Percentiles rank a stretch among this genome's conserved stretches.
Conservation (phyloP, 2,888 invertebrate species). For the Hydriomena furcata region DNA sequence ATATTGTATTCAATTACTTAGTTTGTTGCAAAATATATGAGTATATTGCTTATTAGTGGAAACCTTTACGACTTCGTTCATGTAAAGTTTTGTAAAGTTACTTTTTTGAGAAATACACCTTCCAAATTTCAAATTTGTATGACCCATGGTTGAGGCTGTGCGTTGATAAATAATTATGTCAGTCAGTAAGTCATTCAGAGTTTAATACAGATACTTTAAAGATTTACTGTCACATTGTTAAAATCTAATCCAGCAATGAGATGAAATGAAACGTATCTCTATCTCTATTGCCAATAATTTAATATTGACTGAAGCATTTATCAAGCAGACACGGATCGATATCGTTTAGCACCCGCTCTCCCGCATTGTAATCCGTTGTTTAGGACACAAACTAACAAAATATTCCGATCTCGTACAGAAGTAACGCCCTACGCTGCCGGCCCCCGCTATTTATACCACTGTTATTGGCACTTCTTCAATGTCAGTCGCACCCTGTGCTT, state of each 20-base stretch:
- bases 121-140: too few relatives aligned
- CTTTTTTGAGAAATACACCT: too few relatives aligned
- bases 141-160: too few relatives aligned
- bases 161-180: too few relatives aligned
- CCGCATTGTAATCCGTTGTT: constrained; percentile 82
- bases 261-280: constrained; percentile 43
- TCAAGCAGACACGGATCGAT: constrained; percentile 65
- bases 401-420: constrained; percentile 81
- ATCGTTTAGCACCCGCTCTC: constrained; percentile 63
- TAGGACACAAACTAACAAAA: constrained; percentile 73
- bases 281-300: constrained; percentile 59
- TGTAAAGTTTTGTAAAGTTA: too few relatives aligned
- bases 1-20: too few relatives aligned
- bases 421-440: constrained; percentile 77
- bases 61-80: too few relatives aligned
- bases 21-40: too few relatives aligned
- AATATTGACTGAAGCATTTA: constrained; percentile 65
- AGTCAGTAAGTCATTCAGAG: too few relatives aligned
- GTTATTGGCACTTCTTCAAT: constrained; percentile 85
- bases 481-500: constrained; percentile 82
- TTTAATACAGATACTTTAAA: too few relatives aligned
- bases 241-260: constrained; percentile 5
- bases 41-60: too few relatives aligned
- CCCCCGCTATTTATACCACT: constrained; percentile 82
- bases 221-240: not conserved